Conservation (phyloP, 2,113 vertebrate genomes). For the Pteruthius melanotis region DNA sequence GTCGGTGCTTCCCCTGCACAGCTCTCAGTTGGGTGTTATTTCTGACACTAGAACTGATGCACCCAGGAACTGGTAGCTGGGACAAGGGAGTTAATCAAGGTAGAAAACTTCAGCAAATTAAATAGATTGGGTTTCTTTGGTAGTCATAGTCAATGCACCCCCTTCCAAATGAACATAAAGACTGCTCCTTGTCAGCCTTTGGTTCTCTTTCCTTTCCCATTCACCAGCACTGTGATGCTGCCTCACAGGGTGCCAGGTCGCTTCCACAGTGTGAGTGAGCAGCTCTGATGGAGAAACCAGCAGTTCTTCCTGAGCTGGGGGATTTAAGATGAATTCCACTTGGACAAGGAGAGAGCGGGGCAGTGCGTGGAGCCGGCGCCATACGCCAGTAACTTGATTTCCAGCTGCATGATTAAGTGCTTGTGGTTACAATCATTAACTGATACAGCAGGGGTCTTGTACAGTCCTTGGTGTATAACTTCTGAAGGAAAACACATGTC, state of each 20-base stretch:
- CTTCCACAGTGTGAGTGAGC: not conserved
- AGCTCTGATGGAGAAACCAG: not conserved
- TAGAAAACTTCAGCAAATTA: not conserved
- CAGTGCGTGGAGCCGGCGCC: not conserved
- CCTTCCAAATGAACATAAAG: not conserved
- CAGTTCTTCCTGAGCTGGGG: not conserved
- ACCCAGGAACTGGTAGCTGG: not conserved
- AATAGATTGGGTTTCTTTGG: not conserved
- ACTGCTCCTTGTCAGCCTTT: fast-evolving
- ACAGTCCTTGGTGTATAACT: not conserved
- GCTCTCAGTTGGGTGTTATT: not conserved
- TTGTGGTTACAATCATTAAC: not conserved
- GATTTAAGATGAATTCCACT: not conserved
- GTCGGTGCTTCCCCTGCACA: not conserved
- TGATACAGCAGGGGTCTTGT: not conserved
- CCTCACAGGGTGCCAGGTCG: not conserved
- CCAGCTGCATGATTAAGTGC: not conserved
- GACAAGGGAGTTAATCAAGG: not conserved
- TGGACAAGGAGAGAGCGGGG: not conserved
- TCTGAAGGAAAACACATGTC: not conserved
- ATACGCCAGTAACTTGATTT: not conserved
- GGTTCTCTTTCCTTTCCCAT: not conserved
- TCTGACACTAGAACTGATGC: not conserved
- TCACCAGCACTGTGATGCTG: not conserved
- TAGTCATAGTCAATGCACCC: not conserved